Evolutionary conservation across 2,113 vertebrate species (phyloP), one percentile per base, ranked within the genome.

Genomic region (Entomyzon cyanotis): DNA sequence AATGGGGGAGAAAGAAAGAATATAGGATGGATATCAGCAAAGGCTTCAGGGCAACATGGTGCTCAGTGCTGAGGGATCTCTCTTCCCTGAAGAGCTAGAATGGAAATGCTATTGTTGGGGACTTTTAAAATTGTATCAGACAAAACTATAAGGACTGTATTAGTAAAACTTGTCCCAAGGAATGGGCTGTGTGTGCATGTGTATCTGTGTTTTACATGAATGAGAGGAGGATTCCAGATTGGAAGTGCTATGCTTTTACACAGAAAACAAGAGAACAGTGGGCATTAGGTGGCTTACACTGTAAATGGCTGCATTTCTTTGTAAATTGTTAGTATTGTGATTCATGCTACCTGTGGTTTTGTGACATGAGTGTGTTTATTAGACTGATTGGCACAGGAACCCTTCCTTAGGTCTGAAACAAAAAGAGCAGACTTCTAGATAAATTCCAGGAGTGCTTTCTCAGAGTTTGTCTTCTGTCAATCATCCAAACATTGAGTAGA

Each of bases 1-100:
- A 95, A 96, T 86, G 88, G 60, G 41, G 74, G 92, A 96, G 92
- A 96, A 96, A 91, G 87, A 79, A 62, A 75, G 60, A 86, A 90
- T 94, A 96, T 27, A 46, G 85, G 68, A 41, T 80, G 64, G 69
- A 2, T 60, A 52, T 84, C 86, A 71, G 71, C 27, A 88, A 73
- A 47, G 87, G 49, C 31, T 86, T 89, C 35, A 2, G 47, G 64
- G 55, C 33, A 78, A 35, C 42, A 25, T 28, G 30, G 63, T 94
- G 25, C n/a, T 73, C 39, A 19, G 58, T 53, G 39, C 42, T 80
- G 42, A 46, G 35, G 44, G 31, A 28, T 84, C 52, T 46, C 49
- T 30, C 31, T 60, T 41, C 23, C 70, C 11, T 35, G 41, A 65
- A 24, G 35, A 46, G 39, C 30, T 84, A 10, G 23, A 86, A 35